Percentiles rank a stretch among this genome's conserved stretches.
These are phyloP conservation scores for Diachasmimorpha longicaudata DNA, from an alignment of 1,140 invertebrate species.

Conservation along the genomic window DNA sequence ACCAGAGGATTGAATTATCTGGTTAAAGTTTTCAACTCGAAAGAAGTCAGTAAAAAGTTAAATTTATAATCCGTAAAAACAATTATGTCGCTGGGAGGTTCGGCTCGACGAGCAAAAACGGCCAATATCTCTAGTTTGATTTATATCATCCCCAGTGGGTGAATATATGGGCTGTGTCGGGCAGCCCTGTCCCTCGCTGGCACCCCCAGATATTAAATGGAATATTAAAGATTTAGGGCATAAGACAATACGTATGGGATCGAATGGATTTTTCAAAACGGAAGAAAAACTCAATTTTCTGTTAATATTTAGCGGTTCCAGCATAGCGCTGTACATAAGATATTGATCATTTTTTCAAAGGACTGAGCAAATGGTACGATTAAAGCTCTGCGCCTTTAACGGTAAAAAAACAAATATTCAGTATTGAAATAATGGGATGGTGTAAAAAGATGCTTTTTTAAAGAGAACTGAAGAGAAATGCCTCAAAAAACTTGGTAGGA, in stretches of 20 bases:
- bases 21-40: conserved; percentile 9
- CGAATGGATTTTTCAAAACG: background rate
- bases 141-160: conserved; percentile 35
- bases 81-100: conserved; percentile 42
- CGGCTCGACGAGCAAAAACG: conserved; percentile 41
- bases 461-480: too few relatives aligned
- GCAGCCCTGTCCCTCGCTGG: background rate
- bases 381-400: too few relatives aligned
- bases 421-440: too few relatives aligned
- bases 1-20: background rate
- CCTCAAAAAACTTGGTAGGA: too few relatives aligned
- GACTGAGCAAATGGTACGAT: too few relatives aligned
- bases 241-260: background rate
- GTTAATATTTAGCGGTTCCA: too few relatives aligned
- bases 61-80: conserved; percentile 57
- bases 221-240: conserved; percentile 49
- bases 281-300: too few relatives aligned
- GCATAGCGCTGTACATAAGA: too few relatives aligned
- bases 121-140: conserved; percentile 51
- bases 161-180: conserved; percentile 6
- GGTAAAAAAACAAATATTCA: too few relatives aligned
- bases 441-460: too few relatives aligned
- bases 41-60: conserved; percentile 25
- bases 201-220: conserved; percentile 47
- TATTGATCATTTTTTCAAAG: too few relatives aligned